Conservation (phyloP, 2,888 invertebrate species). For the Drymonia ruficornis region DNA sequence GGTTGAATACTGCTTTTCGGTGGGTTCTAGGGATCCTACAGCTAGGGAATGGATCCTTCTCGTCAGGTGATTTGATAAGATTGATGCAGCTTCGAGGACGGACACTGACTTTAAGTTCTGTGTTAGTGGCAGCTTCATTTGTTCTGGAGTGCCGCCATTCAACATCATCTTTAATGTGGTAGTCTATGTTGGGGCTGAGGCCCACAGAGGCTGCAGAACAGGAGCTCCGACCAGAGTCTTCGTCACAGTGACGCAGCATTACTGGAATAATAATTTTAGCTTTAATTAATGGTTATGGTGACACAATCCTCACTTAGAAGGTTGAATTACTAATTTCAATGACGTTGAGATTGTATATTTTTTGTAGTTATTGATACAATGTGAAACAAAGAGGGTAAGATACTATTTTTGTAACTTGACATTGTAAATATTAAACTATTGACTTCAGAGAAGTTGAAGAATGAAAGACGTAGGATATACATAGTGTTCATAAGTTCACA, state of each 20-base stretch:
- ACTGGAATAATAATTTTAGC: slow-evolving; percentile 46
- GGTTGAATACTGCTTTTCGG: slow-evolving; percentile 64
- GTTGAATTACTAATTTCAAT: too few species aligned
- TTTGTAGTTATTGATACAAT: too few species aligned
- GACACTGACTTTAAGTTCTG: slow-evolving; percentile 78
- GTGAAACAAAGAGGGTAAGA: too few species aligned
- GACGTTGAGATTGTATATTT: too few species aligned
- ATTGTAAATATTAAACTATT: too few species aligned
- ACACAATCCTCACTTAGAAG: too few species aligned
- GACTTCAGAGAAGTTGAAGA: too few species aligned
- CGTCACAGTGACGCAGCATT: slow-evolving; percentile 74
- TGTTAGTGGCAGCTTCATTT: slow-evolving; percentile 76
- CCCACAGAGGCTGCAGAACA: slow-evolving; percentile 76
- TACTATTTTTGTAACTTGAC: too few species aligned
- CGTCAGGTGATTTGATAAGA: slow-evolving; percentile 77
- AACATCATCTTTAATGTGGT: slow-evolving; percentile 45
- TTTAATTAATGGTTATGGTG: background rate
- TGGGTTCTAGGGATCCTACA: slow-evolving; percentile 59
- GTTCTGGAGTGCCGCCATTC: slow-evolving; percentile 51
- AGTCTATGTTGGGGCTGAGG: slow-evolving; percentile 65
- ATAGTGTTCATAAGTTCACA: too few species aligned
- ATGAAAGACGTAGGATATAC: too few species aligned
- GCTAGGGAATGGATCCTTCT: slow-evolving; percentile 78
- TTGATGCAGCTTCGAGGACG: slow-evolving; percentile 68
- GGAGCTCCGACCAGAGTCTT: slow-evolving; percentile 79